These are phyloP conservation scores for Alligator mississippiensis DNA, from an alignment of 2,113 vertebrate species.

Conservation along the genomic window DNA sequence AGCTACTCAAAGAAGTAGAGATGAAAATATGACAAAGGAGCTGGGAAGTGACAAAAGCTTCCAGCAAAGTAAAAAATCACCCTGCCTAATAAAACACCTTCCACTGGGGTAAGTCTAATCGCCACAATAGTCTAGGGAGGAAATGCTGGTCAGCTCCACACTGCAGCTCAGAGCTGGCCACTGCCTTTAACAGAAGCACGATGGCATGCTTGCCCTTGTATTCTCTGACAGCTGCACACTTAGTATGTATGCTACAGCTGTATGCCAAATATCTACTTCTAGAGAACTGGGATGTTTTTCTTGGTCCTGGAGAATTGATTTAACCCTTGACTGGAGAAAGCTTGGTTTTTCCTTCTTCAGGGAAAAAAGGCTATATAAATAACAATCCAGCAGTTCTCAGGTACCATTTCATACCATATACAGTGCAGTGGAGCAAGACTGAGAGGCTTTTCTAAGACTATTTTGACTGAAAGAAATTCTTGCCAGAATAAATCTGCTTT, in stretches of 20 bases:
- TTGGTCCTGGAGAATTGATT: not conserved
- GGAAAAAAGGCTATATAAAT: not conserved
- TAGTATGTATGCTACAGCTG: not conserved
- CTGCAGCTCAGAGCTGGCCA: not conserved
- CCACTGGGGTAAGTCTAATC: too few species aligned
- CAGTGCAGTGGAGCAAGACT: rapidly evolving
- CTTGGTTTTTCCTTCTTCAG: not conserved
- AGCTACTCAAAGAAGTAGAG: not conserved
- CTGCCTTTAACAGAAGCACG: not conserved
- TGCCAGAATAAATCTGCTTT: not conserved
- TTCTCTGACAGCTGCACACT: not conserved
- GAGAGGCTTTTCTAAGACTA: not conserved
- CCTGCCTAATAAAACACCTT: not conserved
- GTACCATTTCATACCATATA: not conserved
- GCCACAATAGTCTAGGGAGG: too few species aligned
- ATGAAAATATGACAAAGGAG: not conserved
- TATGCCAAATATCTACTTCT: not conserved
- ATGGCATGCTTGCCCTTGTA: not conserved
- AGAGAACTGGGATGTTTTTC: not conserved
- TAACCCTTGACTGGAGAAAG: not conserved
- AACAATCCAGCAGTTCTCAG: not conserved
- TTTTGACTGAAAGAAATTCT: not conserved
- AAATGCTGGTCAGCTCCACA: too few species aligned
- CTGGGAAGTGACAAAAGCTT: not conserved
- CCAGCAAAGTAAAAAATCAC: not conserved